Evolutionary conservation across 1,140 invertebrate genomes (phyloP).

Genomic region (Drosophila pectinifera): DNA sequence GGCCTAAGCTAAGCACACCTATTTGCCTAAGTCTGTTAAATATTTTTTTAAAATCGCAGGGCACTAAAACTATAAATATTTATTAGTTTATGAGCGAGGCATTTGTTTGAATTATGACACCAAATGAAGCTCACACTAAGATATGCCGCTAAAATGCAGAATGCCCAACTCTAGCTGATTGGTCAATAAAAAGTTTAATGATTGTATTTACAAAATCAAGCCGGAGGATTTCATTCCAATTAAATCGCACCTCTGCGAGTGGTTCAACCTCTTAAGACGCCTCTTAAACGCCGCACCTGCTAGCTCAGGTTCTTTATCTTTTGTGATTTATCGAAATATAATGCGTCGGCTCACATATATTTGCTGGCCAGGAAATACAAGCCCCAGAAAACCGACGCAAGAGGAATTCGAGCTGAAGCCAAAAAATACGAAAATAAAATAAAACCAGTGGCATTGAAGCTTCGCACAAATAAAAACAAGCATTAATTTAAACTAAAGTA

Average conservation of each 20-base stretch:
- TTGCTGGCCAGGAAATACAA: slow-evolving; percentile 42
- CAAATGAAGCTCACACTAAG: slow-evolving; percentile 35
- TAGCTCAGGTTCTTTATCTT: slow-evolving; percentile 32
- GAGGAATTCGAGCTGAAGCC: slow-evolving; percentile 53
- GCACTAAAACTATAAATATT: slow-evolving; percentile 46
- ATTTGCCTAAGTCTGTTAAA: slow-evolving; percentile 46
- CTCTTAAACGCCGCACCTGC: slow-evolving; percentile 30
- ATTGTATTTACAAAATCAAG: slow-evolving; percentile 22
- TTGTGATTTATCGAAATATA: slow-evolving; percentile 50
- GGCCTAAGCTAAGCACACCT: slow-evolving; percentile 8
- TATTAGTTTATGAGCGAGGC: slow-evolving; percentile 41
- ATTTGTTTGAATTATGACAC: slow-evolving; percentile 57
- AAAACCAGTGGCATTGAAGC: slow-evolving; percentile 75
- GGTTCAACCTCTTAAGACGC: slow-evolving; percentile 8
- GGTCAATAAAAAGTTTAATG: slow-evolving; percentile 12
- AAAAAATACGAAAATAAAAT: slow-evolving; percentile 28
- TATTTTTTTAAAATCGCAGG: slow-evolving; percentile 25
- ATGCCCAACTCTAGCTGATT: neutral
- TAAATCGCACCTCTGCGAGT: slow-evolving; percentile 10
- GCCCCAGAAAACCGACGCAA: slow-evolving; percentile 13
- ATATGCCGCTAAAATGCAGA: slow-evolving; percentile 11
- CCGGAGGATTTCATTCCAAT: slow-evolving; percentile 2
- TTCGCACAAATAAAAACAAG: slow-evolving; percentile 62
- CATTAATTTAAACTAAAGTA: slow-evolving; percentile 63
- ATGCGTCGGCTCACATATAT: slow-evolving; percentile 37